Base-by-base conservation (phyloP, 2,888 invertebrate species). In the Aelia acuminata region DNA sequence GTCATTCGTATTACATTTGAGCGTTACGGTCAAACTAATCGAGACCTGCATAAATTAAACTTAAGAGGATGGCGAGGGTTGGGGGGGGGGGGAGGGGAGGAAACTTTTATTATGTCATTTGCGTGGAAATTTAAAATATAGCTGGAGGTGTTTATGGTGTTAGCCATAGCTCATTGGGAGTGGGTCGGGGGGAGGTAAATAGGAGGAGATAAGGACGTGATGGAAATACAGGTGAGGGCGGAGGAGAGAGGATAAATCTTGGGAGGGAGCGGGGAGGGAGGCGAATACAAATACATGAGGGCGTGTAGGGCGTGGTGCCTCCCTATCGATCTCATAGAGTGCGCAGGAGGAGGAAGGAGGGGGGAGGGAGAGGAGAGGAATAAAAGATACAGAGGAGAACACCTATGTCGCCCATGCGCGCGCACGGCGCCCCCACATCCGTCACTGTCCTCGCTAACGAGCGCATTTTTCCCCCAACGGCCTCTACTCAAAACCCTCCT, bases 361-460 rank as follows among this genome's bases (percentile, higher is more conserved):
- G 22, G 39, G 70, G 43, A 15, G n/a, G 70, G 43, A 15, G n/a
- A n/a, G n/a, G 80, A n/a, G n/a, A n/a, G 15, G 89, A 89, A 89
- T 89, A 89, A 89, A 89, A 89, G 89, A 89, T 89, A 89, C 89
- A 89, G 89, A 18, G 87, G 15, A 49, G 88, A 88, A 89, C 89
- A 88, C 89, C 88, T 88, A 88, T 88, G 88, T 89, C 87, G 87
- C 26, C 26, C 50, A 31, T 49, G 87, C 57, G 39, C 87, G 63
- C 57, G 57, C 63, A 1, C 18, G 26, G n/a, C 43, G 1, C 80
- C 43, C 80, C 80, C 63, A 84, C 87, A 89, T 89, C 89, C 89
- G 87, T 89, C 89, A 88, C 88, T 89, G 89, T 89, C 89, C 85
- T 75, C 57, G 43, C 88, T 89, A 89, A 89, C 89, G 85, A 86